These are phyloP conservation scores for Sebastes umbrosus DNA, from an alignment of 2,797 vertebrate species.

Conservation along the genomic window DNA sequence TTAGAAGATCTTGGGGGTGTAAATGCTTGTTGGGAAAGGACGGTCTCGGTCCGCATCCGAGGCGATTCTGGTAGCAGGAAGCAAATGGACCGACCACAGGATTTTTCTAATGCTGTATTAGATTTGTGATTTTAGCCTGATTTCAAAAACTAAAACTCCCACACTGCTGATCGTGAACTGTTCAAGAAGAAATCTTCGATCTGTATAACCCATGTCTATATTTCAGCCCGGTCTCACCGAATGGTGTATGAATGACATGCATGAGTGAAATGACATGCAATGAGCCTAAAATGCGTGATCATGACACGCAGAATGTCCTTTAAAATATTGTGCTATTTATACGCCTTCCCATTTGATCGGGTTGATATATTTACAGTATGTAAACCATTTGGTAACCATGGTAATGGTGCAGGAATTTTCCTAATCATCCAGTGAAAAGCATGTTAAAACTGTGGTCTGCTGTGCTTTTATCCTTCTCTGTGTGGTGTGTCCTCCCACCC, in stretches of 20 bases:
- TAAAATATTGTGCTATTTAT: background rate
- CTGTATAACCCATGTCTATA: background rate
- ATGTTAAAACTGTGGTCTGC: background rate
- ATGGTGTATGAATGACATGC: background rate
- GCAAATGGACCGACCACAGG: background rate
- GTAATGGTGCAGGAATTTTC: background rate
- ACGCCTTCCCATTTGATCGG: background rate
- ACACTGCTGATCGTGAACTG: background rate
- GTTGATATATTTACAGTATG: background rate
- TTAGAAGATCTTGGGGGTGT: background rate
- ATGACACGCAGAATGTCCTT: background rate
- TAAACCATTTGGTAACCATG: background rate
- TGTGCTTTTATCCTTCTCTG: background rate
- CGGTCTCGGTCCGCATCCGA: background rate
- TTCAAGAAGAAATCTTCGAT: too few relatives aligned
- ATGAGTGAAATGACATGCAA: too few relatives aligned
- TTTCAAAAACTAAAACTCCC: background rate
- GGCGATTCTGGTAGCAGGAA: background rate
- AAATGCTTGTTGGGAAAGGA: conserved; percentile 1
- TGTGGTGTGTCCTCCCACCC: background rate
- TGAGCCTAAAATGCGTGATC: background rate
- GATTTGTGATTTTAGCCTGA: background rate
- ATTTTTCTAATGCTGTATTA: background rate
- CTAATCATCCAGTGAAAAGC: background rate
- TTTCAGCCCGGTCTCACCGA: background rate